A percentile compares a stretch with the other conserved stretches of the same genome.
These are phyloP conservation scores for Agrenia bidenticulata DNA, from an alignment of 2,888 invertebrate species.

Conservation along the genomic window DNA sequence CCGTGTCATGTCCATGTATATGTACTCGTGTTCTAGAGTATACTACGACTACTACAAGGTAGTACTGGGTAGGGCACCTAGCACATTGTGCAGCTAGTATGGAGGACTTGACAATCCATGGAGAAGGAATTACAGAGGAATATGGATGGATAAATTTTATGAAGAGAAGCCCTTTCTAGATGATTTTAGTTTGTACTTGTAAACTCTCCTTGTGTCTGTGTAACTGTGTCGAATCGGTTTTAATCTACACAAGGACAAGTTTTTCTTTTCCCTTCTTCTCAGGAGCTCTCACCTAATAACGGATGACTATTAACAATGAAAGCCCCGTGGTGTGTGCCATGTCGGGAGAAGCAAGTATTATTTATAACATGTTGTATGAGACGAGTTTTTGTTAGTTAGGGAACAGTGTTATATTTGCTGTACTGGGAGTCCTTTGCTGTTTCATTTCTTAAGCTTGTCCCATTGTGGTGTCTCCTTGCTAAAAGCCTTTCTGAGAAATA, in stretches of 20 bases:
- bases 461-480: background rate
- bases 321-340: too few relatives aligned
- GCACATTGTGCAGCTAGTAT: too few relatives aligned
- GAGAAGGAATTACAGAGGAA: constrained; percentile 1
- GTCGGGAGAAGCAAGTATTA: too few relatives aligned
- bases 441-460: background rate
- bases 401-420: too few relatives aligned
- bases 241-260: too few relatives aligned
- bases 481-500: background rate
- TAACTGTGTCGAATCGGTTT: too few relatives aligned
- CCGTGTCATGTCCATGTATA: constrained; percentile 21
- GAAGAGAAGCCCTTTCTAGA: background rate
- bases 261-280: background rate
- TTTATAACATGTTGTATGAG: too few relatives aligned
- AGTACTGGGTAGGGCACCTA: background rate
- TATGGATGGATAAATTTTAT: constrained; percentile 7
- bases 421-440: too few relatives aligned
- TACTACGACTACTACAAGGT: background rate
- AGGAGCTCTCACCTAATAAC: too few relatives aligned
- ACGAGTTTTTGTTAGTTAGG: too few relatives aligned
- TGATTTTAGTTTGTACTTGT: constrained; percentile 1
- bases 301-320: too few relatives aligned
- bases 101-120: constrained; percentile 12
- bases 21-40: background rate
- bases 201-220: too few relatives aligned